A percentile compares a stretch with the other conserved stretches of the same genome.
phyloP scores from a whole-genome alignment of 2,888 invertebrate genomes.

The Epistrophe eligans region DNA sequence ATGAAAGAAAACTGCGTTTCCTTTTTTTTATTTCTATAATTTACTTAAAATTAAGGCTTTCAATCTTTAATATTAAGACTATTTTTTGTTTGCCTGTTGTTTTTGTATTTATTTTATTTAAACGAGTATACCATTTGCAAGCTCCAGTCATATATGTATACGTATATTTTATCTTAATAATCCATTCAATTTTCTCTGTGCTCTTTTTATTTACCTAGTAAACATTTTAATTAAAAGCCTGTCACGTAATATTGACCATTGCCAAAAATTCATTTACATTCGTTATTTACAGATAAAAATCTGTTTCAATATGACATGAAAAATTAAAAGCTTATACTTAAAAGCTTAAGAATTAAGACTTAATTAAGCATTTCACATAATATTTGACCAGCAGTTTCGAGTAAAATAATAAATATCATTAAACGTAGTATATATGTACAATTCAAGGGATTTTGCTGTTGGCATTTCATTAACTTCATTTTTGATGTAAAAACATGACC shows the following conservation, averaged over 20 bases:
- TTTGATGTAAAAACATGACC: conserved; percentile 5
- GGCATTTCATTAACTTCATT: neutral
- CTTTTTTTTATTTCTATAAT: too few species aligned
- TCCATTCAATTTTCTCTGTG: neutral
- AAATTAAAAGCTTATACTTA: neutral
- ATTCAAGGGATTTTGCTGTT: neutral
- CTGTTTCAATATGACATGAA: neutral
- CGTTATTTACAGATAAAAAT: neutral
- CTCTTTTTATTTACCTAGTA: neutral
- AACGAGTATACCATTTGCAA: too few species aligned
- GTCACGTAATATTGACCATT: neutral
- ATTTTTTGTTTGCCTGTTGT: too few species aligned
- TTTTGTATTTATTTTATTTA: too few species aligned
- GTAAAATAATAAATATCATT: neutral
- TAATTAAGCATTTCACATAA: conserved; percentile 4
- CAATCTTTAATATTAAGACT: too few species aligned
- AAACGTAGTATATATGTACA: neutral
- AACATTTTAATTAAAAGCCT: neutral
- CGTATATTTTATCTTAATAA: neutral
- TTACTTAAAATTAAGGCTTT: too few species aligned
- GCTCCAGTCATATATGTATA: too few species aligned
- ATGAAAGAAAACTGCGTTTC: too few species aligned
- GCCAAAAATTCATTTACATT: neutral
- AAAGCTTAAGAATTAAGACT: neutral
- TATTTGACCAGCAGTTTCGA: neutral